Evolutionary conservation across 2,113 vertebrate genomes (phyloP), one percentile per base, ranked within the genome.

Genomic region (Heliornis fulica): DNA sequence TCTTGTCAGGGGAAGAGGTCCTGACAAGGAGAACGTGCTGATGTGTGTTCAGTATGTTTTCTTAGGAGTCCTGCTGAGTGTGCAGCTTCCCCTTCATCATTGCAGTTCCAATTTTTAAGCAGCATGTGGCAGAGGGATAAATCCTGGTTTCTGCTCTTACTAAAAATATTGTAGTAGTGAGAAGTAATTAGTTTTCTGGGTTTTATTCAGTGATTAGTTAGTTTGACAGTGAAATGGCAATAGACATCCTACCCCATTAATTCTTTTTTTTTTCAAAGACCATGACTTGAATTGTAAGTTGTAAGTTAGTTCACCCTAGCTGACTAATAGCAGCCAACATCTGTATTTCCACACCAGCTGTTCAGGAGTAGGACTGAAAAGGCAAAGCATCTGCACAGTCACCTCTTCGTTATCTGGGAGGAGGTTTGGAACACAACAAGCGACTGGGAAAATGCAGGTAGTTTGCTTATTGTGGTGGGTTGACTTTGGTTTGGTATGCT

Each of bases 381-480:
- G 87, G 46, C 64, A 78, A 87, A 60, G 43, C 84, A 88, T n/a
- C 45, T 93, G 36, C 65, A 29, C 56, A 0, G 1, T 82, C 74
- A 89, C 38, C 57, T 95, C 66, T 75, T 96, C 36, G 38, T 94
- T 95, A 83, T 90, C 78, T 76, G 40, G 61, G 48, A 69, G 40
- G 60, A 84, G 82, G 32, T 79, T 78, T 90, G 92, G 25, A 93
- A 85, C 45, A 53, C 43, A 43, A 72, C n/a, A 83, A 75, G 74
- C 85, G 36, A 48, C 10, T 56, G 50, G 69, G 87, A 93, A 82
- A 94, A 60, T 78, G 26, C 51, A 85, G 63, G 25, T 71, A 88
- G 50, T 69, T 91, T 94, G 43, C 75, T 79, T 88, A 45, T 48
- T 51, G 25, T 51, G 25, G 50, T 51, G 50, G 50, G 50, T 26